Evolutionary conservation across 2,888 invertebrate genomes (phyloP).

Genomic region (Sinotaia quadrata): DNA sequence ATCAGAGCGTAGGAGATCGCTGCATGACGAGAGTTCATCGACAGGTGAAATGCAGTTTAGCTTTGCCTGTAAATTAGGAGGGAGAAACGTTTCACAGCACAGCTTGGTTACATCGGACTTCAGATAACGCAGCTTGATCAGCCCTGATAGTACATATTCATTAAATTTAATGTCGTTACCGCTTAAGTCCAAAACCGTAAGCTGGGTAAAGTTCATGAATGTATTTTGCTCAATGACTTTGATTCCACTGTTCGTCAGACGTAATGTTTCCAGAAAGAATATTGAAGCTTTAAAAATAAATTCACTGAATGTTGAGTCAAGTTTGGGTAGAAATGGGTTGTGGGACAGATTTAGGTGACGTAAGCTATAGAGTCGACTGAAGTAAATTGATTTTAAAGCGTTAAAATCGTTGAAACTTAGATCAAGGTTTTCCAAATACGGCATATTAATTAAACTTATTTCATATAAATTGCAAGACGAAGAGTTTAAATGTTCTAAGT

Average conservation of each 20-base stretch:
- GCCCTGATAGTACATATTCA: conserved; percentile 1
- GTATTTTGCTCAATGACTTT: neutral
- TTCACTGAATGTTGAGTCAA: neutral
- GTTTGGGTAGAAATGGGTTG: conserved; percentile 8
- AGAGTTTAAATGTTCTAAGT: conserved; percentile 4
- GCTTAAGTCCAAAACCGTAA: conserved; percentile 1
- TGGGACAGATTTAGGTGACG: conserved; percentile 10
- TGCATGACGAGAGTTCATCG: conserved; percentile 29
- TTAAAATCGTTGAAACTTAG: conserved; percentile 25
- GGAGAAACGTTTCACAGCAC: conserved; percentile 21
- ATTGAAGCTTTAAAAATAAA: neutral
- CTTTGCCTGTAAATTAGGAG: neutral
- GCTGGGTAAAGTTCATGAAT: neutral
- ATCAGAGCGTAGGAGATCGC: conserved; percentile 8
- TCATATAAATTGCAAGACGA: neutral
- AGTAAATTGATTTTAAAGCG: neutral
- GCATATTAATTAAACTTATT: neutral
- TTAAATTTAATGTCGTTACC: conserved; percentile 3
- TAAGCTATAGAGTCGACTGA: conserved; percentile 20
- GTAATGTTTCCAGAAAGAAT: neutral
- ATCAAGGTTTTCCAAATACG: conserved; percentile 21
- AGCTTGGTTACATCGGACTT: conserved; percentile 22
- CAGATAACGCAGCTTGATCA: neutral
- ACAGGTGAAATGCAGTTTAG: conserved; percentile 18
- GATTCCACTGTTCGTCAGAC: neutral